Base-by-base conservation (phyloP, 1,140 invertebrate species). In the Heliothis virescens region DNA sequence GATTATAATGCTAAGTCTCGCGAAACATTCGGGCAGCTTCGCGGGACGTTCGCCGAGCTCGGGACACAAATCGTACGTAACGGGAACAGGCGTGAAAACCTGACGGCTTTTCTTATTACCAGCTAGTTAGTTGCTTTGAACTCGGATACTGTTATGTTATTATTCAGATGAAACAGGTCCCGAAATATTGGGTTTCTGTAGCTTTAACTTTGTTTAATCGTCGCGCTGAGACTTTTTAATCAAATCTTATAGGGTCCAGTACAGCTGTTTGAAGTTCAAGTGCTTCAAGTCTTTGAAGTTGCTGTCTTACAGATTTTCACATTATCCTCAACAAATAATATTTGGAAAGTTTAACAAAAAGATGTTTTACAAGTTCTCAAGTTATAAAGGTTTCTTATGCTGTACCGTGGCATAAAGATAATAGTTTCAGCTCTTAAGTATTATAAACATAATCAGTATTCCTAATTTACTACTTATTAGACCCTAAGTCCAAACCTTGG, bases 141-240 rank as follows among this genome's bases (percentile, higher is more conserved):
- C 57, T 74, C 52, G 55, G 72, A 74, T 74, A 47, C 55, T 48
- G 72, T 74, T 62, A 41, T 74, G 57, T 74, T 59, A 60, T 74
- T 50, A 60, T 41, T 47, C 16, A 71, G 67, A 72, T 34, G 53
- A 72, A 72, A 72, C 41, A 57, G 16, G 41, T 67, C 26, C 69
- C 13, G 52, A 34, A 72, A 55, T 57, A 72, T 72, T 71, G 21
- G 18, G 65, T 69, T 34, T 55, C 52, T 57, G n/a, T n/a, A 29
- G 52, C 29, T 26, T 57, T n/a, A 72, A 72, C 69, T 72, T 72
- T 41, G 50, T 55, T 41, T 72, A 72, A 55, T 67, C 69, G 34
- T 41, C 69, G 11, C 52, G 26, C 69, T n/a, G n/a, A 34, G 69
- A 72, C 69, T 41, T 71, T 57, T 55, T 72, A 55, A 72, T 72